These are phyloP conservation scores for Aurelia aurita DNA, from an alignment of 30 jellyfish, hydroid and myxozoan genomes.

Conservation along the genomic window DNA sequence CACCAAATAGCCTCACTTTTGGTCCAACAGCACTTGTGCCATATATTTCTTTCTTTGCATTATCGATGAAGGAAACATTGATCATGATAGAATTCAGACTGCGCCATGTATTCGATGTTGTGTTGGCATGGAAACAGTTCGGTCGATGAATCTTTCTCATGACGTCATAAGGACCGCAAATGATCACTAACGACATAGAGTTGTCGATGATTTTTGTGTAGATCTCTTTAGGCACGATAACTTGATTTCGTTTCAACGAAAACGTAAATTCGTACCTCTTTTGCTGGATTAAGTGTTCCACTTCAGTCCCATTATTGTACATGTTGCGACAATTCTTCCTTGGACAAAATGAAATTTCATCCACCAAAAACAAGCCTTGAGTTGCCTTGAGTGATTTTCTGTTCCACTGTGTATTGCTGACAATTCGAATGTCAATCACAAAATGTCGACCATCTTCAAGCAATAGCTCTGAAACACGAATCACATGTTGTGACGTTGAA, in stretches of 20 bases:
- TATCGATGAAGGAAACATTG: conserved; percentile 15
- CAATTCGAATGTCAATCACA: conserved; percentile 4
- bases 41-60: background rate
- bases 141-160: background rate
- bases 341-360: conserved; percentile 39
- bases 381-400: background rate
- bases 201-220: conserved; percentile 9
- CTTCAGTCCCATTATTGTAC: background rate
- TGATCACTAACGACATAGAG: conserved; percentile 2
- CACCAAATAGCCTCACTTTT: conserved; percentile 26
- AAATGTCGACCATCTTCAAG: conserved; percentile 8
- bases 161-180: conserved; percentile 19
- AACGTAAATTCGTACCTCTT: background rate
- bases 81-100: background rate
- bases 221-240: no score
- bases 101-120: conserved; percentile 33
- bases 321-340: conserved; percentile 11
- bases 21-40: background rate
- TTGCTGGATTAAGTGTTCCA: background rate
- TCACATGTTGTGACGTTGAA: conserved; percentile 23
- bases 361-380: conserved; percentile 26
- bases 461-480: conserved; percentile 18
- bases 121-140: conserved; percentile 24
- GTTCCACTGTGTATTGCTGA: conserved; percentile 2
- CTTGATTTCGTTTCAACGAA: background rate